Conservation (phyloP, 30 jellyfish, hydroid and myxozoan species). For the Chironex yamaguchii region DNA sequence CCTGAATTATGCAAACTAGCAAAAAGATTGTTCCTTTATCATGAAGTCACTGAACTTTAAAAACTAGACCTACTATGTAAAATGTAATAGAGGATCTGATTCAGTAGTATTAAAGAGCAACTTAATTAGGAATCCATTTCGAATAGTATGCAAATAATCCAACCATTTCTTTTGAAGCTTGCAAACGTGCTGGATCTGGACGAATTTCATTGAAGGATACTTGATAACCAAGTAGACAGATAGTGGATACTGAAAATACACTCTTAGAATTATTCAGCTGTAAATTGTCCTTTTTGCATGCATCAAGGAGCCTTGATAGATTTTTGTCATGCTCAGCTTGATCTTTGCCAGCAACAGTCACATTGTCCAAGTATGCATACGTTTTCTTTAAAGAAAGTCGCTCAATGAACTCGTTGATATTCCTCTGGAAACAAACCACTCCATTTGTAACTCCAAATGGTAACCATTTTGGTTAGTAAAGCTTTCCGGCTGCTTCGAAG, state of each 20-base stretch:
- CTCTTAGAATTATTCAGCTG: slow-evolving; percentile 56
- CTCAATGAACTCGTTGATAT: slow-evolving; percentile 1
- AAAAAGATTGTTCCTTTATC: no score
- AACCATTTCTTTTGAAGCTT: slow-evolving; percentile 31
- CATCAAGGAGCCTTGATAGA: slow-evolving; percentile 52
- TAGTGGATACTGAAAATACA: slow-evolving; percentile 33
- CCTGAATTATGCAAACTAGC: no score
- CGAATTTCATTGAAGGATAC: slow-evolving; percentile 40
- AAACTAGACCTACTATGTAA: no score
- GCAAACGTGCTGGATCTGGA: slow-evolving; percentile 71
- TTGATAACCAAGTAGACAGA: slow-evolving; percentile 60
- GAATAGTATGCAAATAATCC: slow-evolving; percentile 80
- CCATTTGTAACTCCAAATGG: slow-evolving; percentile 65
- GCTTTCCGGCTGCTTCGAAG: slow-evolving; percentile 53
- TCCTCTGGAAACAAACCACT: slow-evolving; percentile 43
- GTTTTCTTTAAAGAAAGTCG: slow-evolving; percentile 7
- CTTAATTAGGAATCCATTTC: slow-evolving; percentile 59
- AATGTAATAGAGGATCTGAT: no score
- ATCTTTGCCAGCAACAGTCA: slow-evolving; percentile 56
- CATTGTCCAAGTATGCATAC: slow-evolving; percentile 53
- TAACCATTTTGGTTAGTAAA: slow-evolving; percentile 7
- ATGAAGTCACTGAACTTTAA: no score
- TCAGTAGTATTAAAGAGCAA: no score
- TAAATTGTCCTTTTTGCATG: slow-evolving; percentile 36
- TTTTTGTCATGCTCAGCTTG: slow-evolving; percentile 67